These are phyloP conservation scores for Virgularia gustaviana DNA, from an alignment of 92 coral and sea anemone genomes.

Conservation along the genomic window DNA sequence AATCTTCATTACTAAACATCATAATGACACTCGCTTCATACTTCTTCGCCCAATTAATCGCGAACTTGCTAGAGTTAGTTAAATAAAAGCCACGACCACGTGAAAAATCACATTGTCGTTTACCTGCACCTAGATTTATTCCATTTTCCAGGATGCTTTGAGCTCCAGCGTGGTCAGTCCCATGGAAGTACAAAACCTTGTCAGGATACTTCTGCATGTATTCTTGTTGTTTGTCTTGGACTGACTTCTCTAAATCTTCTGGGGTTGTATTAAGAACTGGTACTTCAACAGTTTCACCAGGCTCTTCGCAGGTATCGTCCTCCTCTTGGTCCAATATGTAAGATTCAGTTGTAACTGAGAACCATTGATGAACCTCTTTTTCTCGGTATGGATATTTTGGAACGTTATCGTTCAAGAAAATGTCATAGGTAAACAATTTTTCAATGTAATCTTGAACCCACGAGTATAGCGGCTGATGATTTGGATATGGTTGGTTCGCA, in stretches of 20 bases:
- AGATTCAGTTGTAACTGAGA: background rate
- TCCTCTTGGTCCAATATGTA: background rate
- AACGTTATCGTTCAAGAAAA: conserved; percentile 17
- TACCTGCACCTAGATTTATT: conserved; percentile 17
- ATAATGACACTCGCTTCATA: background rate
- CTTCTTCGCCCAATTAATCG: conserved; percentile 19
- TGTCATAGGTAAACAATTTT: conserved; percentile 26
- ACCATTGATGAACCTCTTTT: conserved; percentile 22
- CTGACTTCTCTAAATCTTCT: background rate
- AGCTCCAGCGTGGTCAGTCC: conserved; percentile 43
- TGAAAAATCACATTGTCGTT: conserved; percentile 20
- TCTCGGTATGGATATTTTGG: conserved; percentile 36
- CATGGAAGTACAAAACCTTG: conserved; percentile 32
- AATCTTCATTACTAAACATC: conserved; percentile 1
- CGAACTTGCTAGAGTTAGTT: conserved; percentile 3
- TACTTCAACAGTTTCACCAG: background rate
- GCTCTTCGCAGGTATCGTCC: too few relatives aligned
- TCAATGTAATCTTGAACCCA: conserved; percentile 26
- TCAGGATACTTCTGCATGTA: background rate
- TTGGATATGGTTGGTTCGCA: conserved; percentile 8
- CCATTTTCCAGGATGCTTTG: conserved; percentile 20
- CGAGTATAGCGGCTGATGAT: conserved; percentile 10
- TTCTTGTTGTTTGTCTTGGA: background rate
- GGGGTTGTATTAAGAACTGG: conserved; percentile 19
- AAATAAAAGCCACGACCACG: conserved; percentile 36